These are phyloP conservation scores for Myiothlypis chrysogaster DNA, from an alignment of 2,797 vertebrate genomes.

Conservation along the genomic window DNA sequence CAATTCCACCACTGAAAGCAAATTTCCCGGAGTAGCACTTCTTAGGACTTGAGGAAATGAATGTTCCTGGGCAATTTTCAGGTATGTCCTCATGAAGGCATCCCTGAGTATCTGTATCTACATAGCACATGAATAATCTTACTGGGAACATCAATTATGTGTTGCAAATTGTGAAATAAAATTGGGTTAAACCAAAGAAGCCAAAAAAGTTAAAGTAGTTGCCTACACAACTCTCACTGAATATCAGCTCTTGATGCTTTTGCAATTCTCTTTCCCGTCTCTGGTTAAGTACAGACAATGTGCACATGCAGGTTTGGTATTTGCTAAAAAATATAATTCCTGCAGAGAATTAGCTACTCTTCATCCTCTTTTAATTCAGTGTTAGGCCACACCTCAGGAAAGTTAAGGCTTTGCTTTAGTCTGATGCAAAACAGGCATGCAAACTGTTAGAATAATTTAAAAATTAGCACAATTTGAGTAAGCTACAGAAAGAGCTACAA, in stretches of 20 bases:
- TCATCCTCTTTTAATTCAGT: background rate
- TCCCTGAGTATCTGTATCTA: background rate
- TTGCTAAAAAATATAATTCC: background rate
- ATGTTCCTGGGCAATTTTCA: background rate
- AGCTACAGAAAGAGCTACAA: background rate
- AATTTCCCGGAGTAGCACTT: background rate
- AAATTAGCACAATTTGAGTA: background rate
- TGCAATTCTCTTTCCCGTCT: background rate
- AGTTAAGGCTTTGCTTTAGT: background rate
- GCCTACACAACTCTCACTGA: background rate
- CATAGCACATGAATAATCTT: background rate
- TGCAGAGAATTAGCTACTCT: background rate
- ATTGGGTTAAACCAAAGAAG: background rate
- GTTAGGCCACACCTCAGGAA: background rate
- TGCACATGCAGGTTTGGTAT: background rate
- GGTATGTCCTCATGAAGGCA: background rate
- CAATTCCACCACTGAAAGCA: background rate
- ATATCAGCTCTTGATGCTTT: background rate
- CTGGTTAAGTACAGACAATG: fast-evolving
- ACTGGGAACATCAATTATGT: background rate
- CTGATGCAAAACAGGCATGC: background rate
- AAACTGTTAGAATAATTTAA: background rate
- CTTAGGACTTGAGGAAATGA: background rate
- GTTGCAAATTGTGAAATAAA: background rate
- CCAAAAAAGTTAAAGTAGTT: background rate